Evolutionary conservation across 2,113 vertebrate species (phyloP).

Genomic region (Nyctereutes procyonoides): DNA sequence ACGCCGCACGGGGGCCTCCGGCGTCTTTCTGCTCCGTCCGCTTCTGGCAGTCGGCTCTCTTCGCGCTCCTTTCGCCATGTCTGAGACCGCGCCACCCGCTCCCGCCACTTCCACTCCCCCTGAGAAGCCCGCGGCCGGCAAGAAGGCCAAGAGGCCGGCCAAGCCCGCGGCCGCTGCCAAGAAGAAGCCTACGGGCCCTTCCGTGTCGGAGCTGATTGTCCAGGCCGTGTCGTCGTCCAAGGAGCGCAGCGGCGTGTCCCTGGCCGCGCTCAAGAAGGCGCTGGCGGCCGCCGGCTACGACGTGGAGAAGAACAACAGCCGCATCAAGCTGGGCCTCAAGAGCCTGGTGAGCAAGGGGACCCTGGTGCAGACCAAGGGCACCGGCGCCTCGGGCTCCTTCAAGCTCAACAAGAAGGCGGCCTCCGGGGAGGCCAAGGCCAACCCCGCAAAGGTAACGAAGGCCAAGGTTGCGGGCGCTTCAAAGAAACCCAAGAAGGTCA

Average conservation of each 20-base stretch:
- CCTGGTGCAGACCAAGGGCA: slow-evolving; percentile 76
- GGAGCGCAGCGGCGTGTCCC: slow-evolving; percentile 69
- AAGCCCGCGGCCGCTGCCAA: fast-evolving
- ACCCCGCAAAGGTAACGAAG: slow-evolving; percentile 63
- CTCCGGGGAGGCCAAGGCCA: slow-evolving; percentile 62
- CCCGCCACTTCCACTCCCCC: fast-evolving
- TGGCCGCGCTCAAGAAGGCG: slow-evolving; percentile 70
- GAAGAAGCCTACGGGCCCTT: slow-evolving; percentile 4
- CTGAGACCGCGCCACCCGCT: background rate
- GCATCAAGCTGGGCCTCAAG: slow-evolving; percentile 74
- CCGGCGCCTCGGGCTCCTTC: slow-evolving; percentile 73
- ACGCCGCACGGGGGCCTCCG: fast-evolving
- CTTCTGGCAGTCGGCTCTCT: fast-evolving
- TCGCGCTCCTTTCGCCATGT: fast-evolving
- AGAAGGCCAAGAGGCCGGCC: background rate
- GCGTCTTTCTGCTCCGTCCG: fast-evolving
- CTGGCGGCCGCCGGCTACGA: slow-evolving; percentile 72
- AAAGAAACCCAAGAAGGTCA: slow-evolving; percentile 43
- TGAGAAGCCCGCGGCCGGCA: background rate
- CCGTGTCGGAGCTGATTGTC: slow-evolving; percentile 59
- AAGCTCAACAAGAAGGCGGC: slow-evolving; percentile 63
- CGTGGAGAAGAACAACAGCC: slow-evolving; percentile 79
- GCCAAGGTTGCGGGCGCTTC: background rate
- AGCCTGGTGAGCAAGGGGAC: slow-evolving; percentile 73
- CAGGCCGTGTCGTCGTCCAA: slow-evolving; percentile 10